Conservation (phyloP, 2,797 vertebrate genomes). For the Phoeniculus purpureus region DNA sequence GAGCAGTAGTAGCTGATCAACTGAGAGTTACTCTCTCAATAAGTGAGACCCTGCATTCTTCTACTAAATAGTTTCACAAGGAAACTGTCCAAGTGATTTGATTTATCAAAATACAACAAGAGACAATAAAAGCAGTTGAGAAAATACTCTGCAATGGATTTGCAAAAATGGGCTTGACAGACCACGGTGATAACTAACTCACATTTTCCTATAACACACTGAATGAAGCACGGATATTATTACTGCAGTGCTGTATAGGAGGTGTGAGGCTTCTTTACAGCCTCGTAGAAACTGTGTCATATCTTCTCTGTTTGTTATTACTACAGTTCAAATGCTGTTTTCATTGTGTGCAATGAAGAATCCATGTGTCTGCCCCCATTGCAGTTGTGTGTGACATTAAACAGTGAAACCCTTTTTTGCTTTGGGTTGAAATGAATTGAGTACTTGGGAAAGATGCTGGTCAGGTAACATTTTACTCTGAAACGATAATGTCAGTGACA, state of each 20-base stretch:
- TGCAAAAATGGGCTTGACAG: constrained; percentile 18
- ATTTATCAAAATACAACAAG: neutral
- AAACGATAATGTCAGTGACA: neutral
- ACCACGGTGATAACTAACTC: constrained; percentile 42
- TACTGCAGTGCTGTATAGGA: constrained; percentile 19
- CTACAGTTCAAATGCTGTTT: constrained; percentile 44
- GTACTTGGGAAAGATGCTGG: neutral
- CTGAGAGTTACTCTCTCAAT: neutral
- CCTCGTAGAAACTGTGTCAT: constrained; percentile 47
- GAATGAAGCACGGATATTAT: constrained; percentile 36
- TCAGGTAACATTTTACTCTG: neutral
- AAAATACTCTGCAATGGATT: neutral
- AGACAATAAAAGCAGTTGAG: neutral
- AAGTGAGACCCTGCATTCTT: neutral
- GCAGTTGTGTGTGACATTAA: constrained; percentile 11
- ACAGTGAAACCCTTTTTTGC: neutral
- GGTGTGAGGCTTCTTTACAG: constrained; percentile 56
- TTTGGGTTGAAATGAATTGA: neutral
- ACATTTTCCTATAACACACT: constrained; percentile 41
- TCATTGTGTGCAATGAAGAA: constrained; percentile 36
- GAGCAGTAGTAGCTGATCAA: too few species aligned
- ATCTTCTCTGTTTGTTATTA: constrained; percentile 47
- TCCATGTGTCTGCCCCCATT: constrained; percentile 26
- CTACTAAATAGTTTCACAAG: neutral
- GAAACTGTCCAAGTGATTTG: neutral